Conservation (phyloP, 1,140 invertebrate species). For the Atopsyche davidsoni region DNA sequence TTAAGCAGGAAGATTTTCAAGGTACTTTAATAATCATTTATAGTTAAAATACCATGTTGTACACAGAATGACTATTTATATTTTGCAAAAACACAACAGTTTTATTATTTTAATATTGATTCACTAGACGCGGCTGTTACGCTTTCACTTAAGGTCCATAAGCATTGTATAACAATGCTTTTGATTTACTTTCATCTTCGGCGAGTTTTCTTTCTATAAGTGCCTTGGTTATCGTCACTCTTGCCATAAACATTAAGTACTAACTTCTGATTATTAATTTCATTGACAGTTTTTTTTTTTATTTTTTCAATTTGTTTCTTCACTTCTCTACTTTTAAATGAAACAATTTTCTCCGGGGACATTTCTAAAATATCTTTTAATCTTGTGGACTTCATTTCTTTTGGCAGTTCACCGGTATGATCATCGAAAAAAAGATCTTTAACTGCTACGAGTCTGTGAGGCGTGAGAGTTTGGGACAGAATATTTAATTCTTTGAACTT, state of each 20-base stretch:
- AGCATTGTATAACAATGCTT: neutral
- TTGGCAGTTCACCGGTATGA: constrained; percentile 11
- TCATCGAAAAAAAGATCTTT: constrained; percentile 55
- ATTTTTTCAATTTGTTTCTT: constrained; percentile 15
- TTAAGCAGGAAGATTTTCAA: too few species aligned
- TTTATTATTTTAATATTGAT: too few species aligned
- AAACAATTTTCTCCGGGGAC: constrained; percentile 27
- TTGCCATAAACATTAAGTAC: neutral
- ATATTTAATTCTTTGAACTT: constrained; percentile 37
- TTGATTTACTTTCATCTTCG: constrained; percentile 22
- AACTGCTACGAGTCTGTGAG: constrained; percentile 52
- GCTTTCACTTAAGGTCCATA: too few species aligned
- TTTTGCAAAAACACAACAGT: too few species aligned
- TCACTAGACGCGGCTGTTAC: too few species aligned
- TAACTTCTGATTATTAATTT: neutral
- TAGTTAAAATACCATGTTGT: too few species aligned
- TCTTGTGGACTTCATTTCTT: constrained; percentile 26
- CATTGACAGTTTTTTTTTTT: constrained; percentile 4
- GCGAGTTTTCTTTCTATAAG: constrained; percentile 12
- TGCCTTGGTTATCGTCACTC: neutral
- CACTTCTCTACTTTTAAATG: constrained; percentile 15
- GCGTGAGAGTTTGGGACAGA: too few species aligned
- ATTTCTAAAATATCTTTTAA: constrained; percentile 32
- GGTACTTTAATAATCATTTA: too few species aligned
- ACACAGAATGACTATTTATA: too few species aligned